Conservation (phyloP, 30 jellyfish, hydroid and myxozoan species). For the Pseudorhiza aurosa region DNA sequence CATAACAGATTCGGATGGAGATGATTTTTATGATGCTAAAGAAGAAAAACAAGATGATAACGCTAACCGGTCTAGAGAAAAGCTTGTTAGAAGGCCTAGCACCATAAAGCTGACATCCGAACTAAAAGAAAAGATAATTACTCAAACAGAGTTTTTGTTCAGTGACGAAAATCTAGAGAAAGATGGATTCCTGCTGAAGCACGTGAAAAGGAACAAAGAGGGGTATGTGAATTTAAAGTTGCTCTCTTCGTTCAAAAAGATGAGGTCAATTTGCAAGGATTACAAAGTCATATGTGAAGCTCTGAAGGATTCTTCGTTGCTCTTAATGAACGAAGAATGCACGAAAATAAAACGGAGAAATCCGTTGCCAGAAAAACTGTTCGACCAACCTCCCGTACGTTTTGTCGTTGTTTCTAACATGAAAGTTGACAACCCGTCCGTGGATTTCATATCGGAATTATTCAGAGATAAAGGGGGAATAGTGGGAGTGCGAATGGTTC, state of each 20-base stretch:
- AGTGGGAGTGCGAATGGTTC: slow-evolving; percentile 82
- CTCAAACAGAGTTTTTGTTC: slow-evolving; percentile 94
- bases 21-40: slow-evolving; percentile 60
- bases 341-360: slow-evolving; percentile 73
- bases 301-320: slow-evolving; percentile 63
- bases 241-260: slow-evolving; percentile 87
- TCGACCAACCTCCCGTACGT: slow-evolving; percentile 91
- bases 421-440: slow-evolving; percentile 92
- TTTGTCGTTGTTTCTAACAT: slow-evolving; percentile 86
- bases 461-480: slow-evolving; percentile 74
- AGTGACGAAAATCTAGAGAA: slow-evolving; percentile 91
- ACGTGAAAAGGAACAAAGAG: slow-evolving; percentile 93
- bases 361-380: slow-evolving; percentile 92
- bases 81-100: slow-evolving; percentile 39
- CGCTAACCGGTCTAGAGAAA: slow-evolving; percentile 16
- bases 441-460: slow-evolving; percentile 86
- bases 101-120: slow-evolving; percentile 72
- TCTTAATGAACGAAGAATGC: slow-evolving; percentile 81
- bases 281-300: slow-evolving; percentile 91
- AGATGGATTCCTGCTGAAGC: slow-evolving; percentile 96
- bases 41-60: slow-evolving; percentile 14
- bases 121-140: slow-evolving; percentile 62
- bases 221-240: slow-evolving; percentile 95
- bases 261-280: slow-evolving; percentile 89
- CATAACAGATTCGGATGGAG: slow-evolving; percentile 74